Conservation (phyloP, 2,797 vertebrate species). For the Valencia hispanica region DNA sequence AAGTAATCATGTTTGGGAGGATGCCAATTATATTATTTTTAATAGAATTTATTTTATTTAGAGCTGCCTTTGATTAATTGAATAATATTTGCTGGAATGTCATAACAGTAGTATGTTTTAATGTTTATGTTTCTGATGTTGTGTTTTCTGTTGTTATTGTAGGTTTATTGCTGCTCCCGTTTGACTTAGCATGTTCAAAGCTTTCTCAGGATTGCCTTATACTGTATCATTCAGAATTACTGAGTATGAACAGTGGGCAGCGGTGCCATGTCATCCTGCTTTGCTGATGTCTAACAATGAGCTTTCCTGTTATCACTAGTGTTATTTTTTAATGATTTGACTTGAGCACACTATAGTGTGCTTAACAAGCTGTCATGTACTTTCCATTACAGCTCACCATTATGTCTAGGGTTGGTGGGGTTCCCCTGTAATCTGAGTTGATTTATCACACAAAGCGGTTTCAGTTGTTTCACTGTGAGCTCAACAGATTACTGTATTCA, state of each 20-base stretch:
- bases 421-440: conserved; percentile 12
- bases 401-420: background rate
- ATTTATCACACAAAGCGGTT: background rate
- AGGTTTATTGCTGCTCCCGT: no score
- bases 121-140: no score
- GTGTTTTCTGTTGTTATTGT: no score
- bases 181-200: no score
- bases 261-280: background rate
- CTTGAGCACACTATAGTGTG: no score
- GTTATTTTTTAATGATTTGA: background rate
- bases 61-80: no score
- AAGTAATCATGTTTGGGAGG: no score
- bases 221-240: background rate
- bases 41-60: no score
- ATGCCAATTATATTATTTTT: no score
- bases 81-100: no score
- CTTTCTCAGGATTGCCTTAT: background rate
- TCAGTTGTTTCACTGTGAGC: background rate
- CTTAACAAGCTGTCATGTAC: background rate
- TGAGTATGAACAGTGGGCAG: background rate
- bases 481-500: background rate
- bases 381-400: conserved; percentile 11
- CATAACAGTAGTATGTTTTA: no score
- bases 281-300: background rate
- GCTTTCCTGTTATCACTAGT: background rate